Base-by-base conservation (phyloP, 2,888 invertebrate genomes). In the Hypercompe scribonia region DNA sequence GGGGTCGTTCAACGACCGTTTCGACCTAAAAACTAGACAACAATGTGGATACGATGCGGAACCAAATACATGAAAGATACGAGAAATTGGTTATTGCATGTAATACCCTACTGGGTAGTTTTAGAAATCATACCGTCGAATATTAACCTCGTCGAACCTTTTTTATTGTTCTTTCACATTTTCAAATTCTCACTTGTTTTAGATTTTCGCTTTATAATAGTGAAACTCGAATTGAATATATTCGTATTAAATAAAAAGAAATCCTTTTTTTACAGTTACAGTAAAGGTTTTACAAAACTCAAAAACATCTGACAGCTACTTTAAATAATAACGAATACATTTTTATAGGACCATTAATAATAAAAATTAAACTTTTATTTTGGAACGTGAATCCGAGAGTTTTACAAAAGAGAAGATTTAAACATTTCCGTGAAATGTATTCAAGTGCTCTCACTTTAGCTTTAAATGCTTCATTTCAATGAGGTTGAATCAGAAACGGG, bases 391-490 rank as follows among this genome's bases (percentile, higher is more conserved):
- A 75, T 75, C 80, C 77, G 77, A 85, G 80, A 72, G 76, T 87
- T 85, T 78, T 76, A 84, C 83, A 85, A 86, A 84, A 81, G 83
- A 73, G 74, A 46, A 83, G 72, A 86, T 86, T 88, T 85, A 83
- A 90, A 85, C 84, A 86, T 87, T 88, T 89, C 84, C 81, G 82
- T 83, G 84, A 86, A 91, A 90, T 90, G 88, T 89, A 89, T 91
- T 92, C 89, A 89, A 94, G 92, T 91, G 90, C 88, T 88, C 89
- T 90, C 87, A 86, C 89, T 91, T 90, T 87, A 88, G 88, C 87
- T 91, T 92, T 89, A 91, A 94, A 92, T 88, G 90, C 87, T 91
- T 90, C 90, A 90, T 91, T 93, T 92, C 92, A 94, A 94, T 92
- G 92, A 91, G 91, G 89, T 90, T 89, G 90, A 90, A 88, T 89